Evolutionary conservation across 2,888 invertebrate genomes (phyloP).

Genomic region (Ferrisia virgata): DNA sequence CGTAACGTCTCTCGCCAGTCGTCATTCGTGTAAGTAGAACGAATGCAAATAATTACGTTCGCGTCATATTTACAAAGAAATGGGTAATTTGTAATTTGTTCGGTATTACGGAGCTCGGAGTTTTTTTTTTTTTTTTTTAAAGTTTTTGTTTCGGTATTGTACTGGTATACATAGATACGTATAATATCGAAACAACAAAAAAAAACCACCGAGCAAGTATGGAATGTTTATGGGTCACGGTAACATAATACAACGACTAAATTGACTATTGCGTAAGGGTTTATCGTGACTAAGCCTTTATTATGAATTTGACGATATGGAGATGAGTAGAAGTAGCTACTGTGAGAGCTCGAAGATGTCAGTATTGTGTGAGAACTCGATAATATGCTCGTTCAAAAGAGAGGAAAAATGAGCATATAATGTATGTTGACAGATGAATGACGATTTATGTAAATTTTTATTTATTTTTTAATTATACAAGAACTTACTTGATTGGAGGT

Average conservation of each 20-base stretch:
- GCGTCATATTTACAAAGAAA: not conserved
- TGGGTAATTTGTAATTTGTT: no score
- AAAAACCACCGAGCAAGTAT: not conserved
- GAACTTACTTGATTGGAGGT: not conserved
- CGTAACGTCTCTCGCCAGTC: no score
- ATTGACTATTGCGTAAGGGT: not conserved
- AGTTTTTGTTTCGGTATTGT: not conserved
- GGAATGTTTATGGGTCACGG: not conserved
- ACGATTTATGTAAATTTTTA: slow-evolving; percentile 9
- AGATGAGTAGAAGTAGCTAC: not conserved
- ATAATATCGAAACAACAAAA: no score
- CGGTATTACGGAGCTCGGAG: not conserved
- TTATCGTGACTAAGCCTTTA: slow-evolving; percentile 6
- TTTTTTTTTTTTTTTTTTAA: not conserved
- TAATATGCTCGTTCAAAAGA: not conserved
- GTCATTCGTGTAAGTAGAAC: not conserved
- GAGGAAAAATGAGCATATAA: not conserved
- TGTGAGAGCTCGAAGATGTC: not conserved
- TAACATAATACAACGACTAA: not conserved
- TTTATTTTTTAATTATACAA: not conserved
- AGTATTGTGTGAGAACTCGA: not conserved
- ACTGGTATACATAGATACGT: not conserved
- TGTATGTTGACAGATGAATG: slow-evolving; percentile 11
- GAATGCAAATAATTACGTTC: not conserved
- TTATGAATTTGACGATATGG: not conserved